Percentiles rank a stretch among this genome's conserved stretches.
Conservation (phyloP, 2,888 invertebrate genomes). For the Hyppa rectilinea region DNA sequence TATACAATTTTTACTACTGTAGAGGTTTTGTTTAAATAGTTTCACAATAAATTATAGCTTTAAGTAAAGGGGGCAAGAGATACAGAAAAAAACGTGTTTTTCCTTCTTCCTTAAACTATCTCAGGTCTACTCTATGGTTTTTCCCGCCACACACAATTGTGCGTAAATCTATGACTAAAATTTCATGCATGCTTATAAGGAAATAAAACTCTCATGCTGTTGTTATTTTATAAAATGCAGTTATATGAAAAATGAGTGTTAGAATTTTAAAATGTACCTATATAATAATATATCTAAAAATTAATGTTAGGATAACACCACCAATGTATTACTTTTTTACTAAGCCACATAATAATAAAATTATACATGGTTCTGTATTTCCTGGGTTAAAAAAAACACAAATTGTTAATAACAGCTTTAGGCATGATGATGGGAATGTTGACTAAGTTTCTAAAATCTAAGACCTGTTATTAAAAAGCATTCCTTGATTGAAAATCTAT, state of each 20-base stretch:
- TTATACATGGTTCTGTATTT: neutral
- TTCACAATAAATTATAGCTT: neutral
- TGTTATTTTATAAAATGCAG: neutral
- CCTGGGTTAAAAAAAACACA: neutral
- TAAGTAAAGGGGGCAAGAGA: neutral
- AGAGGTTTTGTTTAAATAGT: neutral
- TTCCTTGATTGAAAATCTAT: conserved; percentile 7
- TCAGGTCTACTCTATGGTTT: conserved; percentile 16
- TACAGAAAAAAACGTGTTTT: neutral
- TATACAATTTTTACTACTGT: no score
- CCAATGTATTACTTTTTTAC: neutral
- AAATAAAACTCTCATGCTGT: conserved; percentile 36
- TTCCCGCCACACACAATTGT: conserved; percentile 9
- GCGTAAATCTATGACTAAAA: conserved; percentile 24
- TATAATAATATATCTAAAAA: neutral
- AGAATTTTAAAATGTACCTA: neutral
- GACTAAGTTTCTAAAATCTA: conserved; percentile 2
- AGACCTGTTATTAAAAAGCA: neutral
- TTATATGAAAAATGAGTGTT: neutral
- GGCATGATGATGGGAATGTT: conserved; percentile 3
- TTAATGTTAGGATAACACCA: neutral
- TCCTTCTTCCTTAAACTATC: neutral
- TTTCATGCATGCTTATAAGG: conserved; percentile 42
- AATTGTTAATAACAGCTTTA: conserved; percentile 4
- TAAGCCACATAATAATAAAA: neutral